Percentiles rank a stretch among this genome's conserved stretches.
Conservation (phyloP, 2,888 invertebrate genomes). For the Sthenelais limicola region DNA sequence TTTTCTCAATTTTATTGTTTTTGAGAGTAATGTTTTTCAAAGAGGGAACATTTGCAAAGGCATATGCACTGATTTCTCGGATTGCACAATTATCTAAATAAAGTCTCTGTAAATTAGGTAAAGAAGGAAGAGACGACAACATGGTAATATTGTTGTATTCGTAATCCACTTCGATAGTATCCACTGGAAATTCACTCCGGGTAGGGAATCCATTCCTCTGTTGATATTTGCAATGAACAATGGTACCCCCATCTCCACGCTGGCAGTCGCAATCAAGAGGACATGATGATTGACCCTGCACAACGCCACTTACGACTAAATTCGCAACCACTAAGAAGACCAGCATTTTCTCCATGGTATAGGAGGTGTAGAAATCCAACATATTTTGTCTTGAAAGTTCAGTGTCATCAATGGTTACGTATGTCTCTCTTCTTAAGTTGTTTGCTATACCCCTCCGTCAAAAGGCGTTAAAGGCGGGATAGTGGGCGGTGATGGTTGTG, state of each 20-base stretch:
- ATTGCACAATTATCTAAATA: conserved; percentile 39
- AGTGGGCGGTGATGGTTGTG: no score
- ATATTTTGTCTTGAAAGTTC: no score
- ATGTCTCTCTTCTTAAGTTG: no score
- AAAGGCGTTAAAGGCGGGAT: no score
- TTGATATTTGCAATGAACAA: conserved; percentile 41
- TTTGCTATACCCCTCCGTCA: no score
- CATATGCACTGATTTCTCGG: conserved; percentile 15
- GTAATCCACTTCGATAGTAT: conserved; percentile 45
- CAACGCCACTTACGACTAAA: not conserved
- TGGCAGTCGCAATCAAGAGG: conserved; percentile 14
- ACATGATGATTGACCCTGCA: conserved; percentile 3
- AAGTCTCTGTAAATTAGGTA: conserved; percentile 40
- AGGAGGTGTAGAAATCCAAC: no score
- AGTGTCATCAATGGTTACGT: no score
- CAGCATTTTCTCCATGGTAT: no score
- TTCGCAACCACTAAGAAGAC: not conserved
- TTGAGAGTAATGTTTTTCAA: conserved; percentile 41
- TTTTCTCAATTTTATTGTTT: conserved; percentile 36
- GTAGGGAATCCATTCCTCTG: conserved; percentile 7
- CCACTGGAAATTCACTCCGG: conserved; percentile 39
- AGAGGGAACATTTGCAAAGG: conserved; percentile 41
- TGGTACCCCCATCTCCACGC: not conserved
- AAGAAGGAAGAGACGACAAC: conserved; percentile 30
- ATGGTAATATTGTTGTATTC: conserved; percentile 33